Percentiles rank a stretch among this genome's conserved stretches.
phyloP scores from a whole-genome alignment of 2,113 vertebrate genomes.

The Alaudala cheleensis region DNA sequence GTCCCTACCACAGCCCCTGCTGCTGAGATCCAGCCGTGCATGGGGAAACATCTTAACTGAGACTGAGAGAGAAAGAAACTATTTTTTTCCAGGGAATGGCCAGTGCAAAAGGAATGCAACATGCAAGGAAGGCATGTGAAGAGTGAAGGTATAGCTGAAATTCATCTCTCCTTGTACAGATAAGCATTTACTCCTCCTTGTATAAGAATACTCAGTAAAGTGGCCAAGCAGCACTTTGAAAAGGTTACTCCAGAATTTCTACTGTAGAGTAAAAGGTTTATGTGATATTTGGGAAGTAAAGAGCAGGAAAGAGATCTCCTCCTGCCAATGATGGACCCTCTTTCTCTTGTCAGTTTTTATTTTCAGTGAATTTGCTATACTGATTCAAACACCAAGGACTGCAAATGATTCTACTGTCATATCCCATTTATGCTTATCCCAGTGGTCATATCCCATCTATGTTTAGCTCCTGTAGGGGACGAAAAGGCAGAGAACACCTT shows the following conservation, averaged over 20 bases:
- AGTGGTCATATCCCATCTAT: neutral
- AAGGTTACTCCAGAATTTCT: neutral
- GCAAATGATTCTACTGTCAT: neutral
- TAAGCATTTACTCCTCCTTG: neutral
- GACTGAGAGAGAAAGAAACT: neutral
- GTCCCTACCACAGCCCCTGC: rapidly evolving
- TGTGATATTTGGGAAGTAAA: neutral
- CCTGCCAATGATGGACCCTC: neutral
- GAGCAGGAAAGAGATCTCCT: neutral
- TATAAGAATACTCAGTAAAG: neutral
- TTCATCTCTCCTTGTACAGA: neutral
- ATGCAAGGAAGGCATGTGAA: rapidly evolving
- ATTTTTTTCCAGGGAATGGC: neutral
- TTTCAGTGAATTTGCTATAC: neutral
- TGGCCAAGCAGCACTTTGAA: neutral
- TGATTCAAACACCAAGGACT: neutral
- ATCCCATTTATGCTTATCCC: no score
- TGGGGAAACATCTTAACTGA: neutral
- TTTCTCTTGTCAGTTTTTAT: neutral
- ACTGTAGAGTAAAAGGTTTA: neutral
- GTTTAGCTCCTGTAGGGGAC: neutral
- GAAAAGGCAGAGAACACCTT: neutral
- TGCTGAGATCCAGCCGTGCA: neutral
- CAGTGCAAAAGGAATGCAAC: neutral
- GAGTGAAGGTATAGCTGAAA: neutral